Conservation (phyloP, 2,888 invertebrate genomes). For the Acanthoscelides obtectus region DNA sequence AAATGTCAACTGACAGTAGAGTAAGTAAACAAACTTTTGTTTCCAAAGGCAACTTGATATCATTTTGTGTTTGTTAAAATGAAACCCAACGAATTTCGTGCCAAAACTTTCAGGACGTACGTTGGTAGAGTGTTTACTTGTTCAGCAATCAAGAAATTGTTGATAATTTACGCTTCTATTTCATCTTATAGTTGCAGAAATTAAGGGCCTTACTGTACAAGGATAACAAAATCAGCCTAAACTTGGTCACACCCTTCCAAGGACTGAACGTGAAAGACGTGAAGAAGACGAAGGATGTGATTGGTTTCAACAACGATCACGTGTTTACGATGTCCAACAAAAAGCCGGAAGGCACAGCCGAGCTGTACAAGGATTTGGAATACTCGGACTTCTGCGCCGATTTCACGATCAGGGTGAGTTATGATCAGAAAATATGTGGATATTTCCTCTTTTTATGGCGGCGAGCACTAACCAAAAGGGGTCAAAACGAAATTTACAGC, state of each 20-base stretch:
- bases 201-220: slow-evolving; percentile 44
- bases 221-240: slow-evolving; percentile 57
- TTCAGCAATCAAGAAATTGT: too few relatives aligned
- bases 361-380: slow-evolving; percentile 54
- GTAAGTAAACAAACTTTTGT: too few relatives aligned
- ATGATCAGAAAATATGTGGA: too few relatives aligned
- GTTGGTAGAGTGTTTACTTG: too few relatives aligned
- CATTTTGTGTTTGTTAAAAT: too few relatives aligned
- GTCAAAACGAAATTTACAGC: too few relatives aligned
- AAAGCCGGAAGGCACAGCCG: slow-evolving; percentile 54
- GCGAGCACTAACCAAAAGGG: too few relatives aligned
- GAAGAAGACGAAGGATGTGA: slow-evolving; percentile 54
- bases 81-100: too few relatives aligned
- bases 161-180: not conserved
- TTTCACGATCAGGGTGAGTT: slow-evolving; percentile 59
- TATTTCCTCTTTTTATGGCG: too few relatives aligned
- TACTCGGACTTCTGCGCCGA: slow-evolving; percentile 63
- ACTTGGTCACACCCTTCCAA: slow-evolving; percentile 58
- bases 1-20: too few relatives aligned
- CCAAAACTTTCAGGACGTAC: too few relatives aligned
- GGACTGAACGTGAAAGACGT: slow-evolving; percentile 52
- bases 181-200: slow-evolving; percentile 33
- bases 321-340: slow-evolving; percentile 62
- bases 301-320: slow-evolving; percentile 58
- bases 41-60: too few relatives aligned